Evolutionary conservation across 2,113 vertebrate species (phyloP), one percentile per base, ranked within the genome.

Genomic region (Haliaeetus leucogaster): DNA sequence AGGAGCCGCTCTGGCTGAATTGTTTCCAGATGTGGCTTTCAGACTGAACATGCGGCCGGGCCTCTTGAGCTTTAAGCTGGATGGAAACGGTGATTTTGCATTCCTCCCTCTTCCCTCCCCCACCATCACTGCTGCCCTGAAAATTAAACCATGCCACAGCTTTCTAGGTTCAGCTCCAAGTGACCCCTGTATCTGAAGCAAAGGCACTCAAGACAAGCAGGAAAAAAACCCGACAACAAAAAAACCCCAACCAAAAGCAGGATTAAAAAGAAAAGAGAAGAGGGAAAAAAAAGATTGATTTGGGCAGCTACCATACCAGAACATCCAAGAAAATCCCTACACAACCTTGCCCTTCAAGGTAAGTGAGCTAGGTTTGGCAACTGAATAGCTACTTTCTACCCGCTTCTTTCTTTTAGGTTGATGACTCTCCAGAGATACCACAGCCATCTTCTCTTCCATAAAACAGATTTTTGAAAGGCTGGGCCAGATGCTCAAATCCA

Each of bases 11-110:
- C n/a, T 80, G 91, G 88, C 92, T 50, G 89, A 97, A 98, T 97
- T 94, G 97, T 45, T 96, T 98, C 97, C 97, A 98, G 97, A 97
- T 97, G 97, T 92, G 92, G 76, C 87, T 85, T 89, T 71, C 90
- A 76, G 95, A 47, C 52, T 30, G 92, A 97, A 82, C 96, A 78
- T 29, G 6, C 9, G 52, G 94, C 82, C 8, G 2, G 85, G 91
- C 96, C 96, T 42, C 94, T 38, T 32, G 63, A 90, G 95, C 88
- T 95, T 61, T 66, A 6, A 52, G 74, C 84, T 94, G 92, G 72
- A 32, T 94, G 95, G 93, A 97, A 97, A 97, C 3, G 86, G 95
- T 26, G 93, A 95, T 96, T 96, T 48, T 47, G 81, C 94, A 95
- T 96, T 96, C 95, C 83, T 95, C 59, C 80, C 56, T 81, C 63